Evolutionary conservation across 2,113 vertebrate species (phyloP), one percentile per base, ranked within the genome.

Genomic region (Plestiodon gilberti): DNA sequence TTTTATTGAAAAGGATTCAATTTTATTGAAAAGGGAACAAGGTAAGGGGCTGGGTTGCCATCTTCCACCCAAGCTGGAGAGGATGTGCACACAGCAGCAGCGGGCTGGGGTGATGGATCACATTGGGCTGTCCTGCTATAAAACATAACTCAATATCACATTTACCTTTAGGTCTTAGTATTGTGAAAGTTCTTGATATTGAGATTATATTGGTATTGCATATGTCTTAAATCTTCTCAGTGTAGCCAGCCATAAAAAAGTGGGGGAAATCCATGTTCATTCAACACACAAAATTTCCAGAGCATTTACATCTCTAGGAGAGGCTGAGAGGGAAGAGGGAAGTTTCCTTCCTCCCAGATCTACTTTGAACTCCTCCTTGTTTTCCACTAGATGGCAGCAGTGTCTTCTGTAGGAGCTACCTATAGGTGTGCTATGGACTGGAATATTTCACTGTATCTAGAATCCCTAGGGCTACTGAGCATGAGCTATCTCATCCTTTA

Each of bases 341-440:
- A 1, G 4, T 70, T 70, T 43, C 20, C 28, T 23, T n/a, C 23
- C 14, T 11, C 5, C n/a, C 65, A 64, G 35, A 35, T 69, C 8
- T 14, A 14, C 40, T 17, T 30, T 64, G 25, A 23, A 61, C 59
- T 33, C 48, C 57, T 57, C 57, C 7, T 69, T 76, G 35, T 38
- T 70, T 67, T 78, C 75, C 82, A 84, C 82, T 65, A 85, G 75
- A 23, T 78, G 75, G 64, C 69, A 85, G 61, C 35, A 69, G 62
- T 78, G 70, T 40, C 33, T 40, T 38, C 18, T 71, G 14, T 57
- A 57, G 55, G 10, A 30, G 33, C 28, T 64, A 25, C 40, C 20
- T 33, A 2, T 5, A 43, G 25, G 28, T 33, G 17, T n/a, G 52
- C 55, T 30, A 30, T 67, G 43, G 18, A 11, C 10, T 69, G 35